phyloP scores from a whole-genome alignment of 2,797 vertebrate genomes.

The Acomys russatus region DNA sequence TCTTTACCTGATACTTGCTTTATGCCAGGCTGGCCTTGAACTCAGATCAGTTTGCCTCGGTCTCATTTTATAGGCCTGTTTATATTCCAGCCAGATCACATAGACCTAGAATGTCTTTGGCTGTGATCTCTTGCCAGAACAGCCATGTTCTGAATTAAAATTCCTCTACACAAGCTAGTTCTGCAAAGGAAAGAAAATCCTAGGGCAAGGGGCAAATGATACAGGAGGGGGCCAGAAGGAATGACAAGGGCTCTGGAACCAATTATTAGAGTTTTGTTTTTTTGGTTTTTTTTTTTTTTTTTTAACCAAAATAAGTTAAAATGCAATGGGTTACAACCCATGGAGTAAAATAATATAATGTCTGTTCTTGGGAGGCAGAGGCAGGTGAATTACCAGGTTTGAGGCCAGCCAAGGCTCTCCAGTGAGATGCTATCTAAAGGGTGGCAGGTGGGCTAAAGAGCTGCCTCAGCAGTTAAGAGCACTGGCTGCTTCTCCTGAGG shows the following conservation, averaged over 20 bases:
- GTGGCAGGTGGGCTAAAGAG: background rate
- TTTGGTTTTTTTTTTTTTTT: background rate
- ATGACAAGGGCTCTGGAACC: background rate
- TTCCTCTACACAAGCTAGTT: background rate
- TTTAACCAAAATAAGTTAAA: background rate
- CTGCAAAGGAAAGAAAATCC: background rate
- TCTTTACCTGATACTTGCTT: too few relatives aligned
- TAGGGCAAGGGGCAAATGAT: background rate
- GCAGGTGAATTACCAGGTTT: background rate
- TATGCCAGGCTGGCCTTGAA: too few relatives aligned
- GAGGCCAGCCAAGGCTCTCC: background rate
- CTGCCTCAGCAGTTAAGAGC: background rate
- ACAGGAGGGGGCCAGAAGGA: background rate
- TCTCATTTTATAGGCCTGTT: too few relatives aligned
- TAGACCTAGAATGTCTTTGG: too few relatives aligned
- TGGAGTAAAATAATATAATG: background rate
- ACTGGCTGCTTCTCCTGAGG: background rate
- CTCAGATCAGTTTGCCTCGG: too few relatives aligned
- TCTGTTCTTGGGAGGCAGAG: background rate
- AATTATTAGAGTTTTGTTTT: too few relatives aligned
- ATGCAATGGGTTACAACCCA: background rate
- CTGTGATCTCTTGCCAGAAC: too few relatives aligned
- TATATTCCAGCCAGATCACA: too few relatives aligned
- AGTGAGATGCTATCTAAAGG: background rate
- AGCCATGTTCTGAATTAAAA: too few relatives aligned